Evolutionary conservation across 2,113 vertebrate species (phyloP).

Genomic region (Dolichotis patagonum): DNA sequence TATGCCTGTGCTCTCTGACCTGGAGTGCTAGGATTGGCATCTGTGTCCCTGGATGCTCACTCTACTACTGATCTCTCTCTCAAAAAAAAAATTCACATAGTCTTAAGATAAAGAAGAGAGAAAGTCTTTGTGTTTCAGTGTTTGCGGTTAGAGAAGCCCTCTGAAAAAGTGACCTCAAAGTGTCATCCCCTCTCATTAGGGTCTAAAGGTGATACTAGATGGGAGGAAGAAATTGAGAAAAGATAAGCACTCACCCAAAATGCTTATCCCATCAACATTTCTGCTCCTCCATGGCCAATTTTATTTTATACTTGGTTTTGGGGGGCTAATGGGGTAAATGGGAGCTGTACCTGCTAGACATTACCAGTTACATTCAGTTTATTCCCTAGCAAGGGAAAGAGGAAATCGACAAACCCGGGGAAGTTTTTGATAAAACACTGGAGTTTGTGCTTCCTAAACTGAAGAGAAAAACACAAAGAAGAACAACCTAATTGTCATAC

Average conservation of each 20-base stretch:
- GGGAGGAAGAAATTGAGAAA: not conserved
- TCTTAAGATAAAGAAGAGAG: not conserved
- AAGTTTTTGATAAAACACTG: not conserved
- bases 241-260: not conserved
- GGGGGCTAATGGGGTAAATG: not conserved
- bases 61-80: not conserved
- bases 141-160: not conserved
- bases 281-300: not conserved
- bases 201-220: not conserved
- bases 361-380: not conserved
- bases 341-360: not conserved
- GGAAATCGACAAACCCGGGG: not conserved
- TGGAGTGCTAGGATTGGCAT: not conserved
- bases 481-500: not conserved
- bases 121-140: not conserved
- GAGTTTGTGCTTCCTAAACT: constrained; percentile 1
- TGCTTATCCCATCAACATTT: not conserved
- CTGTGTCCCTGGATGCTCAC: not conserved
- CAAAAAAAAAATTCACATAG: not conserved
- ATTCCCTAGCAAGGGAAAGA: not conserved
- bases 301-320: constrained; percentile 57
- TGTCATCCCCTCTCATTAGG: not conserved
- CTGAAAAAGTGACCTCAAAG: not conserved
- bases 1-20: not conserved
- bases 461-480: not conserved